These are phyloP conservation scores for Drosophila teissieri DNA, from an alignment of 1,140 invertebrate genomes.

Conservation along the genomic window DNA sequence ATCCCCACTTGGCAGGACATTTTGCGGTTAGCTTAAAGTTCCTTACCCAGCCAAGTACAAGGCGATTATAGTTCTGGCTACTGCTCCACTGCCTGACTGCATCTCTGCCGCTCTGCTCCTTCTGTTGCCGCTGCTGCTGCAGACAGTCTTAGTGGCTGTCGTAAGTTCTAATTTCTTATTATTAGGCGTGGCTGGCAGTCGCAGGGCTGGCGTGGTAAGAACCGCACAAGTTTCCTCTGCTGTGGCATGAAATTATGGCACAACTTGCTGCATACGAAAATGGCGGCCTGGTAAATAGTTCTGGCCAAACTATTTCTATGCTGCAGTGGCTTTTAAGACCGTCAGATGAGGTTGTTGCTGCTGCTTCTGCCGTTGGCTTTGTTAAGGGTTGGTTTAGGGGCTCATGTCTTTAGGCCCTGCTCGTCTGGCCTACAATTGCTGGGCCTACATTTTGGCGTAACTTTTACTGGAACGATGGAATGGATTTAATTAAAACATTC, in stretches of 20 bases:
- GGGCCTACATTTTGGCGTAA: conserved; percentile 63
- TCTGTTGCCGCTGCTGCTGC: conserved; percentile 45
- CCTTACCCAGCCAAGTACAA: conserved; percentile 59
- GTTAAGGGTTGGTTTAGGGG: conserved; percentile 41
- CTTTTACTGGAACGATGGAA: conserved; percentile 34
- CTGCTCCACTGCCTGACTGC: background rate
- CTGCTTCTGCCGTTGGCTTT: conserved; percentile 70
- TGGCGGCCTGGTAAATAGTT: conserved; percentile 79
- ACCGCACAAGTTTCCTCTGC: conserved; percentile 77
- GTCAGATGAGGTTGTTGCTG: conserved; percentile 24
- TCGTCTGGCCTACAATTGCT: conserved; percentile 50
- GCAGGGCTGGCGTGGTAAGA: conserved; percentile 6
- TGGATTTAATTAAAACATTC: conserved; percentile 74
- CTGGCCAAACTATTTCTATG: conserved; percentile 73
- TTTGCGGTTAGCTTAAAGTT: conserved; percentile 74
- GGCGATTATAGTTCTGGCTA: conserved; percentile 66
- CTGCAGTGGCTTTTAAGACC: conserved; percentile 25
- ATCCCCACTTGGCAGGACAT: conserved; percentile 52
- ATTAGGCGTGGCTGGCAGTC: conserved; percentile 68
- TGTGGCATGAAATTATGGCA: conserved; percentile 79
- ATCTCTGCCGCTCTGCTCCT: background rate
- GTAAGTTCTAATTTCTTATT: conserved; percentile 83
- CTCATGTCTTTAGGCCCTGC: conserved; percentile 48
- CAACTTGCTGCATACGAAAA: conserved; percentile 80
- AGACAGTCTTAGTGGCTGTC: conserved; percentile 81